Percentiles rank a stretch among this genome's conserved stretches.
Evolutionary conservation across 2,888 invertebrate genomes (phyloP).

Genomic region (Dicyrtomina minuta): DNA sequence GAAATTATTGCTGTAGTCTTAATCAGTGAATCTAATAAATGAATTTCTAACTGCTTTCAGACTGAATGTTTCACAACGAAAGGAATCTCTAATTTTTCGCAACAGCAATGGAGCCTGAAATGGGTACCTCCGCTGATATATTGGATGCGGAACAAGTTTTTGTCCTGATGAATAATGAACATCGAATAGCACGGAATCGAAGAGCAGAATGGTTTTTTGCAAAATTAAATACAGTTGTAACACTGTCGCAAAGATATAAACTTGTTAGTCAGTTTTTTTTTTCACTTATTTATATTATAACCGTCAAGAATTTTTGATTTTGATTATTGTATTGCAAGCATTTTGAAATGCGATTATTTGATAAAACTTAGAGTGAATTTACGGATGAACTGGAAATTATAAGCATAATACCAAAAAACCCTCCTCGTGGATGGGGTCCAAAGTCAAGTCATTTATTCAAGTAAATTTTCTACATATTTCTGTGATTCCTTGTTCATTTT

Average conservation of each 20-base stretch:
- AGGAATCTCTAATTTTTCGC: no score
- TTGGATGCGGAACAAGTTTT: slow-evolving; percentile 67
- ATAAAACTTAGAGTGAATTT: slow-evolving; percentile 20
- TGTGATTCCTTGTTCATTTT: no score
- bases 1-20: no score
- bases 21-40: no score
- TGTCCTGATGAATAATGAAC: slow-evolving; percentile 68
- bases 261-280: not conserved
- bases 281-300: not conserved
- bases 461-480: no score
- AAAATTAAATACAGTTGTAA: slow-evolving; percentile 65
- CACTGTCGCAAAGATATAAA: slow-evolving; percentile 57
- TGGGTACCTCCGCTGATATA: not conserved
- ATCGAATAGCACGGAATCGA: slow-evolving; percentile 71
- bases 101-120: slow-evolving; percentile 9
- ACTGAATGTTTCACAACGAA: not conserved
- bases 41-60: no score
- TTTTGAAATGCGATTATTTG: not conserved
- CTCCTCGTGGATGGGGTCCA: slow-evolving; percentile 59
- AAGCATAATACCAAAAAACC: slow-evolving; percentile 64
- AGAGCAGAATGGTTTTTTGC: slow-evolving; percentile 74
- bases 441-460: slow-evolving; percentile 57
- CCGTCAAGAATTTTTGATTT: not conserved
- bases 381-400: slow-evolving; percentile 65
- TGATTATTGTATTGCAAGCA: not conserved